Evolutionary conservation across 2,113 vertebrate species (phyloP), one percentile per base, ranked within the genome.

Genomic region (Eulemur macaco): DNA sequence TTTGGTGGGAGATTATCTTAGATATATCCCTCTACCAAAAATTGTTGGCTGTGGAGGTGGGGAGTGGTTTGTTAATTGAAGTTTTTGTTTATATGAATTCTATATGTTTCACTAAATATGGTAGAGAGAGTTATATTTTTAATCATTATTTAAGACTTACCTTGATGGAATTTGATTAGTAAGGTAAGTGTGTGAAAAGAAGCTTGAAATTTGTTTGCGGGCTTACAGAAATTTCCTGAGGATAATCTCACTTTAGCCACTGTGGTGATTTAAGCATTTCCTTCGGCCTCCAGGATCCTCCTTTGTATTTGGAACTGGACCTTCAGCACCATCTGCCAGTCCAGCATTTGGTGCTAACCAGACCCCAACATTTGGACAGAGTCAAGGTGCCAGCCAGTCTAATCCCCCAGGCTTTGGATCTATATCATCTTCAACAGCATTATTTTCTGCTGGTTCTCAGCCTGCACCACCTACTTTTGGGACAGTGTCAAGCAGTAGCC

Each of bases 351-450:
- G 99, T 3, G 58, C 98, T 86, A 98, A 78, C 74, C 99, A 99
- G 98, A 97, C 99, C n/a, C 98, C 99, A 58, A 96, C 99, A 0
- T 99, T 99, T 87, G 99, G 99, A 47, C 99, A 99, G 81, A 98
- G 96, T 95, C 98, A 99, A 85, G 98, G 97, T 52, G 88, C 99
- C 14, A 54, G 96, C 91, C 99, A 99, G 96, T 95, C 98, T 3
- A 97, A 94, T 0, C 97, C 98, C 77, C 98, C 99, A 1, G 96
- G 98, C 5, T 99, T 99, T 60, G 99, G 99, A 13, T 99, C 99
- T 0, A 82, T 99, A 18, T 96, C 98, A 0, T 97, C 98, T 20
- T 96, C 98, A 50, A 1, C 98, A 56, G 81, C 98, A 0, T 95
- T 99, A 54, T 99, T 99, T 94, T 96, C 99, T 25, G 96, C 98